phyloP scores from a whole-genome alignment of 2,888 invertebrate species.

The Ferrisia virgata region DNA sequence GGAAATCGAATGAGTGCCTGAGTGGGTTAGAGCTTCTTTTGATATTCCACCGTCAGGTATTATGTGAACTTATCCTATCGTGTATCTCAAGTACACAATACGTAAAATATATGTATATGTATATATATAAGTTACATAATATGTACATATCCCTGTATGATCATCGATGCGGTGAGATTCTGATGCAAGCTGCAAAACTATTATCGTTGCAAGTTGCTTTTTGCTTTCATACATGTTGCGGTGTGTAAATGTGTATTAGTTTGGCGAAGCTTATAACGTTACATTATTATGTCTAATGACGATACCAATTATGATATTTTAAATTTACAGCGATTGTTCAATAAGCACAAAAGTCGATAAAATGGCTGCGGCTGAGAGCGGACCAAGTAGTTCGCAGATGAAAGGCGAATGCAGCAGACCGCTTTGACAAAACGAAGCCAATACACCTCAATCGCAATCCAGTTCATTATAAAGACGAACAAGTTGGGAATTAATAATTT shows the following conservation, averaged over 20 bases:
- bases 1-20: not conserved
- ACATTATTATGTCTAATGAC: not conserved
- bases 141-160: no score
- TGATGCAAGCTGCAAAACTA: no score
- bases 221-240: no score
- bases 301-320: constrained; percentile 21
- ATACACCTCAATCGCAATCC: constrained; percentile 33
- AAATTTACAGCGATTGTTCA: constrained; percentile 38
- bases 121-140: no score
- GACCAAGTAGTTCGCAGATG: constrained; percentile 37
- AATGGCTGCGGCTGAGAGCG: constrained; percentile 37
- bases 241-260: no score
- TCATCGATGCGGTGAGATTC: no score
- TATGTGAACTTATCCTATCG: no score
- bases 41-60: no score
- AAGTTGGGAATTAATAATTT: not conserved
- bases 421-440: constrained; percentile 36
- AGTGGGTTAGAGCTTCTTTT: not conserved
- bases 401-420: constrained; percentile 40
- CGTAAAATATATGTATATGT: no score
- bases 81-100: no score
- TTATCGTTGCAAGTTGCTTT: no score
- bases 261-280: not conserved
- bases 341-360: constrained; percentile 42
- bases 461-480: constrained; percentile 22